A percentile compares a stretch with the other conserved stretches of the same genome.
phyloP scores from a whole-genome alignment of 2,113 vertebrate genomes.

The Phyllostomus discolor region DNA sequence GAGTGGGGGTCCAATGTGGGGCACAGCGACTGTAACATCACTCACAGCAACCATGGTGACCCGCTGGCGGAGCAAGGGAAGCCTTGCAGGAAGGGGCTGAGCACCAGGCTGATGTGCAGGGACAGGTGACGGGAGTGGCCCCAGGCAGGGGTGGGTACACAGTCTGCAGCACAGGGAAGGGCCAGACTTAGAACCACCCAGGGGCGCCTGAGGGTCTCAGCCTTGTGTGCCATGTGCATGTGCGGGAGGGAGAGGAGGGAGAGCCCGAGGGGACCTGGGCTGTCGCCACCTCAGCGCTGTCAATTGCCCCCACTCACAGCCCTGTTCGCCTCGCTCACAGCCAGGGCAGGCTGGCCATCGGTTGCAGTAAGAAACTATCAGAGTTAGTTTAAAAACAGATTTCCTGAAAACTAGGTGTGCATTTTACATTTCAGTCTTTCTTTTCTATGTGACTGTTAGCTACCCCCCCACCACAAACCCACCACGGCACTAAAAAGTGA shows the following conservation, averaged over 20 bases:
- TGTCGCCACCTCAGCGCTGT: neutral
- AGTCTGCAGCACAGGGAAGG: neutral
- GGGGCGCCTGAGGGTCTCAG: neutral
- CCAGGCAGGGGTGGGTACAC: accelerated
- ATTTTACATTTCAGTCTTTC: neutral
- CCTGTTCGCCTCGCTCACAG: accelerated
- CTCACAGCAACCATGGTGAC: neutral
- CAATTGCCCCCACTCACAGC: neutral
- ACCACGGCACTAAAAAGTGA: accelerated
- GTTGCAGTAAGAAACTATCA: neutral
- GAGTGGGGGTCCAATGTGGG: too few species aligned
- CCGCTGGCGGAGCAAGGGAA: accelerated
- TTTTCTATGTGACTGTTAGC: neutral
- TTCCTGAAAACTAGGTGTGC: neutral
- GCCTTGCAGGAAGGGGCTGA: neutral
- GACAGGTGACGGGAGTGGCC: neutral
- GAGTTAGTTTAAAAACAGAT: neutral
- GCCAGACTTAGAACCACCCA: too few species aligned
- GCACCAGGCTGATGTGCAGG: accelerated
- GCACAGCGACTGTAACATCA: neutral
- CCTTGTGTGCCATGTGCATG: accelerated
- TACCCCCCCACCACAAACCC: neutral
- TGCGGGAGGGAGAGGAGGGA: accelerated
- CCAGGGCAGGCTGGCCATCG: neutral
- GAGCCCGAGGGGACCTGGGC: too few species aligned